These are phyloP conservation scores for Papilio xuthus DNA, from an alignment of 1,140 invertebrate genomes.

Conservation along the genomic window DNA sequence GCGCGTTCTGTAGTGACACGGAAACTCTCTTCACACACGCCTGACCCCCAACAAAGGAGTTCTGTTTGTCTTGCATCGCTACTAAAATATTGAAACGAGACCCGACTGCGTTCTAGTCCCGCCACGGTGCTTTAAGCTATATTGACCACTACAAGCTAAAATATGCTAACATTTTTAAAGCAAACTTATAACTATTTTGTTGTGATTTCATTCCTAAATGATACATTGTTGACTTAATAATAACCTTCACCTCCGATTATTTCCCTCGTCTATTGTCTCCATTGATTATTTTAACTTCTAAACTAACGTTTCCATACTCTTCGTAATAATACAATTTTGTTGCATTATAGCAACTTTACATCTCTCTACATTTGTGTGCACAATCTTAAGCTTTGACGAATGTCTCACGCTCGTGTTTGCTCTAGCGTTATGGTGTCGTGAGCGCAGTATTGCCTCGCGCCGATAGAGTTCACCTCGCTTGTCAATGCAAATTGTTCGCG, in stretches of 20 bases:
- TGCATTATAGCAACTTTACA: neutral
- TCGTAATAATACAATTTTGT: neutral
- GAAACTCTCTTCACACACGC: constrained; percentile 79
- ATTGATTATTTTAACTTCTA: neutral
- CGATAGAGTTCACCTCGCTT: constrained; percentile 55
- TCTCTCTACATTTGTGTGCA: constrained; percentile 43
- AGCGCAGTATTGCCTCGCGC: constrained; percentile 57
- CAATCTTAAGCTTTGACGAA: constrained; percentile 49
- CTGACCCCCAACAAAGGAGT: constrained; percentile 77
- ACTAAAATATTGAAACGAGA: constrained; percentile 80
- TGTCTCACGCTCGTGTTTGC: constrained; percentile 66
- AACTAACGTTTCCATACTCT: too few species aligned
- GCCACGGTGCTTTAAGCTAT: constrained; percentile 51
- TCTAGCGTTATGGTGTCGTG: constrained; percentile 55
- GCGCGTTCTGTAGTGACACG: constrained; percentile 67
- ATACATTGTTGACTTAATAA: too few species aligned
- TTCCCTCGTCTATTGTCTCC: neutral
- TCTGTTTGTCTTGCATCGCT: constrained; percentile 76
- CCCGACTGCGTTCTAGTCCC: constrained; percentile 65
- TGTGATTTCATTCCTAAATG: neutral
- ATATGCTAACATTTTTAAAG: constrained; percentile 1
- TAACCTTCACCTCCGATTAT: too few species aligned
- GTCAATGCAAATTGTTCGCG: constrained; percentile 62
- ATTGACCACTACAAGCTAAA: constrained; percentile 52
- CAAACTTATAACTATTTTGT: neutral